Percentiles rank a stretch among this genome's conserved stretches.
Evolutionary conservation across 2,888 invertebrate species (phyloP).

Genomic region (Magallana nippona): DNA sequence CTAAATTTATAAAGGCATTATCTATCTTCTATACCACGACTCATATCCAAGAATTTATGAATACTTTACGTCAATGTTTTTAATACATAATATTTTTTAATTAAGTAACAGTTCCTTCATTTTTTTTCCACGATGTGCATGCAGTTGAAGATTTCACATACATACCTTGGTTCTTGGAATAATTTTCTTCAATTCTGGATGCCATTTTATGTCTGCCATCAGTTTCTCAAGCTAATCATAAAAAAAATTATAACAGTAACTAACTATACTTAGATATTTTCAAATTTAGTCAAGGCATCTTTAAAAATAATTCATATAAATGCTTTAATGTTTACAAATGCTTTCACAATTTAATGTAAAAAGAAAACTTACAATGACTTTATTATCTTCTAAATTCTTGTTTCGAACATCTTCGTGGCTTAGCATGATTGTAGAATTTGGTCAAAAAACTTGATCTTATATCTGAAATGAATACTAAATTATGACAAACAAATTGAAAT

Average conservation of each 20-base stretch:
- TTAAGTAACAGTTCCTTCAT: too few relatives aligned
- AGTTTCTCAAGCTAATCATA: slow-evolving; percentile 61
- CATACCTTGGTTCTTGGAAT: slow-evolving; percentile 34
- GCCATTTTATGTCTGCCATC: slow-evolving; percentile 59
- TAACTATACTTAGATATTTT: too few relatives aligned
- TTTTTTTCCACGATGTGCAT: too few relatives aligned
- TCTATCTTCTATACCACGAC: too few relatives aligned
- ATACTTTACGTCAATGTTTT: too few relatives aligned
- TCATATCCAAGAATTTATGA: too few relatives aligned
- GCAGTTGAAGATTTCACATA: not conserved
- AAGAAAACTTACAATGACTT: slow-evolving; percentile 63
- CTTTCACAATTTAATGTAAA: not conserved
- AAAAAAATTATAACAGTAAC: not conserved
- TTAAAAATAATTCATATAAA: too few relatives aligned
- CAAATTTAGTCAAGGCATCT: too few relatives aligned
- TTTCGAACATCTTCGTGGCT: slow-evolving; percentile 60
- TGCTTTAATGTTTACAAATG: too few relatives aligned
- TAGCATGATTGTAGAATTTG: slow-evolving; percentile 59
- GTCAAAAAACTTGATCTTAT: not conserved
- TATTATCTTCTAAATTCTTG: slow-evolving; percentile 70
- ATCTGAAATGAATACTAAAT: not conserved
- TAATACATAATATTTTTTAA: too few relatives aligned
- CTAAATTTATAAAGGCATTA: too few relatives aligned
- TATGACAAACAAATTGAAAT: not conserved
- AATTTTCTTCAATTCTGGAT: slow-evolving; percentile 34